Evolutionary conservation across 2,888 invertebrate species (phyloP), one percentile per base, ranked within the genome.

Genomic region (Dryocosmus kuriphilus): DNA sequence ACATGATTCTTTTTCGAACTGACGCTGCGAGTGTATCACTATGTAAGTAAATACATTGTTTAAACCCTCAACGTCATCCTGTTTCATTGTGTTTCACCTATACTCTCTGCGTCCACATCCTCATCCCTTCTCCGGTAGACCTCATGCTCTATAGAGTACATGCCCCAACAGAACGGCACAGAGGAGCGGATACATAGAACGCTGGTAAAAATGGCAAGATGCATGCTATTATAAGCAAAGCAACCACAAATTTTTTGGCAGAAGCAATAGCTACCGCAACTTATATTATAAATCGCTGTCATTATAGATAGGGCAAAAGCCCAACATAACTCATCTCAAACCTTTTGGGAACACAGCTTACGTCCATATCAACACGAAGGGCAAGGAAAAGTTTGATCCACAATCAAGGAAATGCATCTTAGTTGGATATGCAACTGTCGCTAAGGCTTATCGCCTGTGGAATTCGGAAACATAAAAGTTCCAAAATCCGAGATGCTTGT

Each of bases 211-310:
- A 85, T 82, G 80, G 85, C 86, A 35, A 80, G 87, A 76, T 84
- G 82, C 57, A 67, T 84, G 75, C 41, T 87, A 51, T 57, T 84
- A 6, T 80, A 86, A 60, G 79, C 86, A 14, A 79, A 78, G 22
- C 75, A 87, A 24, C 79, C 84, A 16, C 73, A 73, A 74, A 55
- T 14, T 86, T 86, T 74, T 87, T 86, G 86, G 86, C 86, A 24
- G 85, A 88, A 80, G 85, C 86, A 61, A 77, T 84, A 14, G 76
- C 77, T 11, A 83, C 85, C 41, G 84, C 85, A 11, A 78, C 75
- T 16, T 82, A 84, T 61, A 61, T 83, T 71, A 78, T 76, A 61
- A 87, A 85, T 32, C 71, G 79, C 41, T 79, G 85, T 84, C 75
- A 63, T 30, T 35, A 35, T 79, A 77, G 79, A 74, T 65, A 63